Conservation (phyloP, 2,113 vertebrate species). For the Corynorhinus townsendii region DNA sequence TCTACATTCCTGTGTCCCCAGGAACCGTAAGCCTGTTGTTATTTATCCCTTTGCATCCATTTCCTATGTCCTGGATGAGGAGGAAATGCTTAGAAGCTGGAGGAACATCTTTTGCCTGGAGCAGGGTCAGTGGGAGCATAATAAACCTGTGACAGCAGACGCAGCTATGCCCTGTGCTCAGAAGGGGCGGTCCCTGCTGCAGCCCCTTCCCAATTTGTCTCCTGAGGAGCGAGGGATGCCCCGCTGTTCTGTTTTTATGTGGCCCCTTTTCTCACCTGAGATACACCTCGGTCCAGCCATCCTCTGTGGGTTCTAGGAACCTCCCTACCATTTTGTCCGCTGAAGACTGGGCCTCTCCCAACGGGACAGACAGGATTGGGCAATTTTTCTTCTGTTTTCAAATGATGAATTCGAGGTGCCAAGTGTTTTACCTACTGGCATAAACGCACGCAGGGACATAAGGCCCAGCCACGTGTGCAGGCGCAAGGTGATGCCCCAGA, state of each 20-base stretch:
- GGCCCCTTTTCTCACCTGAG: neutral
- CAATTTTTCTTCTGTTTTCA: neutral
- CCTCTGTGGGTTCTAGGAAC: neutral
- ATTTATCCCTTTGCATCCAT: neutral
- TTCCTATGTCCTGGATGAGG: no score
- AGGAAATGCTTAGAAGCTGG: neutral
- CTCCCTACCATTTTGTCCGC: neutral
- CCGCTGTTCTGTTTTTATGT: neutral
- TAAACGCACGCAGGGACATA: neutral
- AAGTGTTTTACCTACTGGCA: neutral
- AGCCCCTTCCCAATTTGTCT: neutral
- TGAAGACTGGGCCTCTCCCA: neutral
- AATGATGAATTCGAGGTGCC: neutral
- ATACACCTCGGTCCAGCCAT: neutral
- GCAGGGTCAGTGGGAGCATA: neutral
- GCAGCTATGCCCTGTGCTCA: no score
- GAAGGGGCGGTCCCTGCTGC: accelerated
- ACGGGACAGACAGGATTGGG: neutral
- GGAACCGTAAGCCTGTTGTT: neutral
- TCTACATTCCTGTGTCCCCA: neutral
- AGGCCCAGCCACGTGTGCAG: neutral
- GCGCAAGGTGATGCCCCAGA: no score
- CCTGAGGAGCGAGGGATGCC: neutral
- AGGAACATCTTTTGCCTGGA: neutral
- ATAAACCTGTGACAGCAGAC: neutral